Base-by-base conservation (phyloP, 2,113 vertebrate genomes). In the Eonycteris spelaea region DNA sequence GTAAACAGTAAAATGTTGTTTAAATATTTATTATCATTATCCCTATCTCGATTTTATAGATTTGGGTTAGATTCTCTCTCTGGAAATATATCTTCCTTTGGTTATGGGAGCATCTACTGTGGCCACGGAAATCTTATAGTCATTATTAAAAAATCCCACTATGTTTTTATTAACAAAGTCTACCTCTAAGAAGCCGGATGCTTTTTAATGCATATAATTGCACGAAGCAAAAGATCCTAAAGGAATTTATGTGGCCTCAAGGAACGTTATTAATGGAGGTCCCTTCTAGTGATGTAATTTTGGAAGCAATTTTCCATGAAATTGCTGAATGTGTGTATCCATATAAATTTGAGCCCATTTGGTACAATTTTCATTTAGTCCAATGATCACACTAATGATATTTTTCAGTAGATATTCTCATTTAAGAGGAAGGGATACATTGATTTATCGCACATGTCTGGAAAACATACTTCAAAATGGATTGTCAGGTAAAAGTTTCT, bases 291-390 rank as follows among this genome's bases (percentile, higher is more conserved):
- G 67, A 88, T 96, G 80, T 92, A 97, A 98, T 97, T 98, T 98
- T 96, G 82, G 82, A 96, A 95, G 92, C 92, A 98, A 94, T 97
- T 97, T 98, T 97, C 97, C 96, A 93, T 97, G 96, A 98, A 97
- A 97, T 97, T 97, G 77, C 86, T 97, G 95, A 89, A 96, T 96
- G 85, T 94, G 53, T 89, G 55, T 74, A 95, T 89, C 90, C 73
- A 95, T 97, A 97, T 91, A 97, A 97, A 97, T 97, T 71, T 96
- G 65, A 96, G 73, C 73, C 80, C 40, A 74, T 96, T 97, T 94
- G 86, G 68, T 91, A 80, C 71, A 96, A 87, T 97, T 96, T 96
- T 92, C 74, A 90, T 94, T 96, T 97, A 96, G 77, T 61, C 35
- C 85, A 92, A 55, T 95, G 51, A 96, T 67, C 87, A 33, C 26